These are phyloP conservation scores for Ageneiosus marmoratus DNA, from an alignment of 2,113 vertebrate species.

Conservation along the genomic window DNA sequence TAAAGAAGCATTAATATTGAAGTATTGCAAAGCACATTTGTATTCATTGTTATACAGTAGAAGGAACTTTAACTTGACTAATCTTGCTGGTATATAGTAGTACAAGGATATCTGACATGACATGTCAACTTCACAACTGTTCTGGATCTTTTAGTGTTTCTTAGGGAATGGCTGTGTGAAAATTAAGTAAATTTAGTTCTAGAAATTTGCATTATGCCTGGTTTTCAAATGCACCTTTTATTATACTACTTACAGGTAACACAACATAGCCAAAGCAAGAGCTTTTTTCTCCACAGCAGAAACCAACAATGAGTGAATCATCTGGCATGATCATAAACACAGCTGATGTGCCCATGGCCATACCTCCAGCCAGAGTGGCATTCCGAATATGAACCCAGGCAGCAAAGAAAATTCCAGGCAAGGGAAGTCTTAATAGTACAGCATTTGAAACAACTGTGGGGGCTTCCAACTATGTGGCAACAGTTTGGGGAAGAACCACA, in stretches of 20 bases:
- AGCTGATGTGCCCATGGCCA: conserved; percentile 87
- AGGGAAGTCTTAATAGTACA: no score
- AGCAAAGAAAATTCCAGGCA: no score
- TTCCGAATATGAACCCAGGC: conserved; percentile 95
- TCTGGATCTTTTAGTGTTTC: conserved; percentile 82
- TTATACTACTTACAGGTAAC: no score
- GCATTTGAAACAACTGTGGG: no score
- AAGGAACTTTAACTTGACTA: no score
- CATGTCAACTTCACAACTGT: conserved; percentile 92
- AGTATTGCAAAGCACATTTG: background rate
- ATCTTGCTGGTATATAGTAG: no score
- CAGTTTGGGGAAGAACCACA: no score
- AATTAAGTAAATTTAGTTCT: no score
- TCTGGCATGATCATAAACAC: conserved; percentile 93
- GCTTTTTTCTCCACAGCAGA: conserved; percentile 80
- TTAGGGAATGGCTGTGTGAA: conserved; percentile 83
- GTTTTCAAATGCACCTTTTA: no score
- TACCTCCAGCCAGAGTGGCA: conserved; percentile 84
- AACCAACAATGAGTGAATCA: conserved; percentile 86
- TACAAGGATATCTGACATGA: conserved; percentile 84
- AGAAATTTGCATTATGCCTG: no score
- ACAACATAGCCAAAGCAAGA: conserved; percentile 84
- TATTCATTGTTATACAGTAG: no score
- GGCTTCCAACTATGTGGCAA: no score
- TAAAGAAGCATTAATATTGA: background rate